Evolutionary conservation across 2,113 vertebrate genomes (phyloP).

Genomic region (Siphamia tubifer): DNA sequence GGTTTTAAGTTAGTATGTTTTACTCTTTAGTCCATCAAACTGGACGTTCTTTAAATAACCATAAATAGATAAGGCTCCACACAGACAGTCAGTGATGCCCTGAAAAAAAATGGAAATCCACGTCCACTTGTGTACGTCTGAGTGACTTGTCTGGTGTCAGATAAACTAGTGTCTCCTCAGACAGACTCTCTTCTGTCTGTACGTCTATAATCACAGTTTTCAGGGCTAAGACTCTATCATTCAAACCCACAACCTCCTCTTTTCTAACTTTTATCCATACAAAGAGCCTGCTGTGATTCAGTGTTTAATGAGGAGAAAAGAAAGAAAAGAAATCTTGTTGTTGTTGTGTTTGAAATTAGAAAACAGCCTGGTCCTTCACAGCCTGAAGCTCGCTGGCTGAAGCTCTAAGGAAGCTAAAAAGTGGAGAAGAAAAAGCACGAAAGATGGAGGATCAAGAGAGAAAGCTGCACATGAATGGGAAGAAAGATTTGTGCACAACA

Average conservation of each 20-base stretch:
- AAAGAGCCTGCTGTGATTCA: background rate
- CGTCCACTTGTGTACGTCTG: background rate
- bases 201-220: background rate
- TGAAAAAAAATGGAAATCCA: background rate
- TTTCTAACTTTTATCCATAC: background rate
- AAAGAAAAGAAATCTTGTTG: background rate
- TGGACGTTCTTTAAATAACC: too few relatives aligned
- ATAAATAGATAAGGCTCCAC: background rate
- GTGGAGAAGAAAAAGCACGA: background rate
- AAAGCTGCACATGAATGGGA: background rate
- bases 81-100: background rate
- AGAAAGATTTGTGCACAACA: constrained; percentile 13
- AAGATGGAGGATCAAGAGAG: background rate
- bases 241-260: background rate
- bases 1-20: too few relatives aligned
- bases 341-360: background rate
- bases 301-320: background rate
- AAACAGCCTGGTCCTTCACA: constrained; percentile 15
- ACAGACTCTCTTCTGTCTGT: background rate
- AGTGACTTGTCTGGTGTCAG: background rate
- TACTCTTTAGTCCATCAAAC: too few relatives aligned
- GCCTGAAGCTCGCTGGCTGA: constrained; percentile 9
- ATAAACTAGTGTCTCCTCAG: background rate
- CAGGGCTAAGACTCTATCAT: background rate
- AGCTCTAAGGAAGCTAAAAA: constrained; percentile 9